phyloP scores from a whole-genome alignment of 2,113 vertebrate genomes.

The Lophotis ruficrista region DNA sequence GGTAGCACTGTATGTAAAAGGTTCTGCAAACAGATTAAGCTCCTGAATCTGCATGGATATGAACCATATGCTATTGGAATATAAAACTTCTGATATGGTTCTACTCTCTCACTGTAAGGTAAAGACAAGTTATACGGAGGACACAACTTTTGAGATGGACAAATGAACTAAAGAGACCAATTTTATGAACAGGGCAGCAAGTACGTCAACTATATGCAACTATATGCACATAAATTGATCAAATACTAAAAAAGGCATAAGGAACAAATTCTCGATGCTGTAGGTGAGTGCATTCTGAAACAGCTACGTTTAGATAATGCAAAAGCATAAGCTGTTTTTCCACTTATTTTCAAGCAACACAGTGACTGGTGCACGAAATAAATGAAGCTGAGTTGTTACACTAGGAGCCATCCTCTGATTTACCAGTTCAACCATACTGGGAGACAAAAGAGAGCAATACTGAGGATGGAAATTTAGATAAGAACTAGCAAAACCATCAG shows the following conservation, averaged over 20 bases:
- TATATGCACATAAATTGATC: background rate
- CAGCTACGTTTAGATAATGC: background rate
- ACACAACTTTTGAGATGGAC: background rate
- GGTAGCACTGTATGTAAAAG: background rate
- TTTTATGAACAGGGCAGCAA: background rate
- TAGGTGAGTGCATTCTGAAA: background rate
- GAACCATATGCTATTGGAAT: background rate
- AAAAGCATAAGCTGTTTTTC: background rate
- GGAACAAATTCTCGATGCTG: background rate
- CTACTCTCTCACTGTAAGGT: background rate
- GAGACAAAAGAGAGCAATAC: background rate
- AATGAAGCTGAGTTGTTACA: background rate
- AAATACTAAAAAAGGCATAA: background rate
- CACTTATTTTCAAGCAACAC: background rate
- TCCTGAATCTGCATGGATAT: background rate
- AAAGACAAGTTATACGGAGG: background rate
- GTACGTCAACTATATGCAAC: background rate
- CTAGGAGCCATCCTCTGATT: background rate
- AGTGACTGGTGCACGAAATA: conserved; percentile 3
- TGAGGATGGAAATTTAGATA: background rate
- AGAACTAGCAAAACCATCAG: background rate
- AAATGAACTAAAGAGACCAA: background rate
- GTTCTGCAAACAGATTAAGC: background rate
- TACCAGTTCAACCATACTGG: background rate
- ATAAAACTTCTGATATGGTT: background rate